These are phyloP conservation scores for Dasypus novemcinctus DNA, from an alignment of 2,113 vertebrate genomes.

Conservation along the genomic window DNA sequence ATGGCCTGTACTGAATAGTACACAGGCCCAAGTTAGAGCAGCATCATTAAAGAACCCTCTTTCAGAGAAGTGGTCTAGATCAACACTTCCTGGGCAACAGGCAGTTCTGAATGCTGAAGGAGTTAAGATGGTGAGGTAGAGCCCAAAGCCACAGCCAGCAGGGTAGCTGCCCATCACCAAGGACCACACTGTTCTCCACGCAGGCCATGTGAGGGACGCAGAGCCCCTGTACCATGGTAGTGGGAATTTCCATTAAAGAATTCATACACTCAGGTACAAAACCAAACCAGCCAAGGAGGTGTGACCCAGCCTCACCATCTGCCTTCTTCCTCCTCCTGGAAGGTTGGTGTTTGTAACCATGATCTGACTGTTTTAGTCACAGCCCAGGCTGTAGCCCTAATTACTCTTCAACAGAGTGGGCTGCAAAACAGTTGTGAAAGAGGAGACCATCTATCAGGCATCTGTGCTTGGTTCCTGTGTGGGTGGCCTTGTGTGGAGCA, in stretches of 20 bases:
- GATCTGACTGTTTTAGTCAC: not conserved
- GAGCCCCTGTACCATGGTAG: not conserved
- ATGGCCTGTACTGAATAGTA: not conserved
- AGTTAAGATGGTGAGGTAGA: not conserved
- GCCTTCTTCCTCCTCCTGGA: not conserved
- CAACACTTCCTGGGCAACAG: not conserved
- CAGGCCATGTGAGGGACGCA: not conserved
- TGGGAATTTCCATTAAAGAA: not conserved
- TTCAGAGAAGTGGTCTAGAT: not conserved
- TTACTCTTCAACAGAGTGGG: not conserved
- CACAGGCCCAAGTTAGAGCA: not conserved
- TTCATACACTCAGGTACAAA: not conserved
- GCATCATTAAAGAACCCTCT: not conserved
- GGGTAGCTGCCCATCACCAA: not conserved
- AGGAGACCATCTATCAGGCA: not conserved
- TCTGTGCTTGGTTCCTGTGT: not conserved
- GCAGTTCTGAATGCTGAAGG: not conserved
- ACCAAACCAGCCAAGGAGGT: not conserved
- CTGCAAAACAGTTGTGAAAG: not conserved
- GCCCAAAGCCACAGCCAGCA: not conserved
- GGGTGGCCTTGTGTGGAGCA: not conserved
- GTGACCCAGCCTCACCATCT: not conserved
- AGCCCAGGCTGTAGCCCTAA: not conserved
- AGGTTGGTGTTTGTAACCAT: accelerated
- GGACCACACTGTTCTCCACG: not conserved